Percentiles rank a stretch among this genome's conserved stretches.
Conservation (phyloP, 1,140 invertebrate species). For the Heliothis subflexa region DNA sequence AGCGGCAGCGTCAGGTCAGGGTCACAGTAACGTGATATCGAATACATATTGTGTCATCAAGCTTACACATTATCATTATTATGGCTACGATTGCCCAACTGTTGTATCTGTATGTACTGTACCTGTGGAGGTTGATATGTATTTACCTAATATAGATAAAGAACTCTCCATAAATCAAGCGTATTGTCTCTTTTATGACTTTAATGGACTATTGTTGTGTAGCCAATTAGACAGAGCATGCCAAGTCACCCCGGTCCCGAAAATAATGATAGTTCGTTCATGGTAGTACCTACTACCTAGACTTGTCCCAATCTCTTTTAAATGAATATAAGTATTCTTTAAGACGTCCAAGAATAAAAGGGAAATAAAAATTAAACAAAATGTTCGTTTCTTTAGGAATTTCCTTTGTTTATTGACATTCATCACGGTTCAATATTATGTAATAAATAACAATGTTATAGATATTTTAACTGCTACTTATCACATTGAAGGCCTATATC, state of each 20-base stretch:
- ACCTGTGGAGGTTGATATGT: not conserved
- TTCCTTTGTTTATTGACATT: constrained; percentile 43
- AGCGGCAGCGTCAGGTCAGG: constrained; percentile 1
- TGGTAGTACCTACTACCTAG: not conserved
- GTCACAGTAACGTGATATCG: constrained; percentile 9
- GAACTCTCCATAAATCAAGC: constrained; percentile 26
- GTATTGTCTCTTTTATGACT: constrained; percentile 11
- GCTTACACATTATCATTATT: constrained; percentile 7
- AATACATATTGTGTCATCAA: constrained; percentile 1
- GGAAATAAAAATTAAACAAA: constrained; percentile 11
- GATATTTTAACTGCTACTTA: constrained; percentile 46
- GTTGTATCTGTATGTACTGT: not conserved
- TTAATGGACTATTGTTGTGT: constrained; percentile 11
- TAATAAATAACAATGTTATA: constrained; percentile 42
- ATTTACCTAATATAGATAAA: not conserved
- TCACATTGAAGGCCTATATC: constrained; percentile 39
- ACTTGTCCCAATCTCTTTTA: too few species aligned
- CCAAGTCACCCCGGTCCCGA: not conserved
- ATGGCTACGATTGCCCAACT: constrained; percentile 16
- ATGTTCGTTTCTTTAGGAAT: not conserved
- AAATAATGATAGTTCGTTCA: not conserved
- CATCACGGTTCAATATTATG: constrained; percentile 23
- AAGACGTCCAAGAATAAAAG: not conserved
- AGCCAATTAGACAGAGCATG: not conserved
- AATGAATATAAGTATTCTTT: not conserved